Conservation (phyloP, 2,797 vertebrate species). For the Diplodus puntazzo region DNA sequence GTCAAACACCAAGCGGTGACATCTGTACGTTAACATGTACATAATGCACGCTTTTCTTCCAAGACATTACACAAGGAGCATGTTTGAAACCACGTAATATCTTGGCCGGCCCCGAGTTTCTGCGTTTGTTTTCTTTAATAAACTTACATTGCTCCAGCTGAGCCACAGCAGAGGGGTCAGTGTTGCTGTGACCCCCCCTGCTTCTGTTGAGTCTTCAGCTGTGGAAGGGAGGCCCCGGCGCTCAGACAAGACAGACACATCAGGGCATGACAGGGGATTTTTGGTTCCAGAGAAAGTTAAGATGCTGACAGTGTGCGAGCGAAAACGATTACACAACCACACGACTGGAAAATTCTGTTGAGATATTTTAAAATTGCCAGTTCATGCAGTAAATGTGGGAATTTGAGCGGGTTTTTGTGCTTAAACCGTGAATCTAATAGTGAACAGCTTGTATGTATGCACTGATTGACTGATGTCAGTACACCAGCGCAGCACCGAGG, state of each 20-base stretch:
- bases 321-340: conserved; percentile 11
- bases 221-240: conserved; percentile 54
- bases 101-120: conserved; percentile 69
- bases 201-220: conserved; percentile 82
- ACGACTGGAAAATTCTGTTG: conserved; percentile 3
- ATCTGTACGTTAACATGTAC: conserved; percentile 26
- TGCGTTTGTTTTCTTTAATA: conserved; percentile 89
- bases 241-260: conserved; percentile 55
- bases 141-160: conserved; percentile 86
- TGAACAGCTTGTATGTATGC: background rate
- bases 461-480: conserved; percentile 19
- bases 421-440: background rate
- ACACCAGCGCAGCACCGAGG: conserved; percentile 24
- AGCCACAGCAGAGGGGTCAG: conserved; percentile 82
- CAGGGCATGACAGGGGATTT: conserved; percentile 35
- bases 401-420: background rate
- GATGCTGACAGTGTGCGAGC: conserved; percentile 7
- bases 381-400: background rate
- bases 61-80: conserved; percentile 56
- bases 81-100: conserved; percentile 57
- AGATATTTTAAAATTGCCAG: background rate
- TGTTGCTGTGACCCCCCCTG: conserved; percentile 69
- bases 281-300: conserved; percentile 15
- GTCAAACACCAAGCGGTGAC: conserved; percentile 30
- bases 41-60: conserved; percentile 35